Base-by-base conservation (phyloP, 2,113 vertebrate genomes). In the Elephas maximus region DNA sequence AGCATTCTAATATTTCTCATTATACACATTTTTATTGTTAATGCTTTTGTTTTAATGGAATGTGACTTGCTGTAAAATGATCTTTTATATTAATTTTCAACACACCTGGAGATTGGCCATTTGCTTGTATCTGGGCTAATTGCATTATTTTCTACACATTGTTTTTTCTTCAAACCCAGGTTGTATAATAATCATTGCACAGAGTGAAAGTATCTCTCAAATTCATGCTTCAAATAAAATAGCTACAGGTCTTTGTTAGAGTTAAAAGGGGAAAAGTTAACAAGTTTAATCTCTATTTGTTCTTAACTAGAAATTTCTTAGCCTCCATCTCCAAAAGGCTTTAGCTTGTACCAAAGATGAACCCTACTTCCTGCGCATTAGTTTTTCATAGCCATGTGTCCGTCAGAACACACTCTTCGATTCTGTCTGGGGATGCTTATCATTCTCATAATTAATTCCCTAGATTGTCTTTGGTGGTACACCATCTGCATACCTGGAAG, bases 401-500 rank as follows among this genome's bases (percentile, higher is more conserved):
- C 96, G 97, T 96, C 96, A 97, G 95, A 98, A 74, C 0, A 97
- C 53, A 88, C 84, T 97, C 97, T 97, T 93, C 97, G 94, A 94
- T 93, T 71, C 91, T 93, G 85, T 88, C 97, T 97, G 91, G 95
- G 87, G 97, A 94, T 80, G 78, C 83, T 98, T 93, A 97, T 98
- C 89, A 95, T 94, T 97, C 93, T 98, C 88, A 88, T 96, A 98
- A 98, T 98, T 98, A 98, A 97, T 91, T 88, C 81, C 88, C 95
- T 97, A 97, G 80, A 98, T 97, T 98, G 84, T 96, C 45, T 98
- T 97, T 98, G 97, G 97, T 97, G 96, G 96, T 24, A 28, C 41
- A 98, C 97, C 97, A 98, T 97, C 95, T 98, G 96, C 94, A 97
- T 96, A 98, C 95, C 97, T 98, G 97, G 87, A 98, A 98, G 96